Evolutionary conservation across 2,888 invertebrate genomes (phyloP), one percentile per base, ranked within the genome.

Genomic region (Galerucella pusilla): DNA sequence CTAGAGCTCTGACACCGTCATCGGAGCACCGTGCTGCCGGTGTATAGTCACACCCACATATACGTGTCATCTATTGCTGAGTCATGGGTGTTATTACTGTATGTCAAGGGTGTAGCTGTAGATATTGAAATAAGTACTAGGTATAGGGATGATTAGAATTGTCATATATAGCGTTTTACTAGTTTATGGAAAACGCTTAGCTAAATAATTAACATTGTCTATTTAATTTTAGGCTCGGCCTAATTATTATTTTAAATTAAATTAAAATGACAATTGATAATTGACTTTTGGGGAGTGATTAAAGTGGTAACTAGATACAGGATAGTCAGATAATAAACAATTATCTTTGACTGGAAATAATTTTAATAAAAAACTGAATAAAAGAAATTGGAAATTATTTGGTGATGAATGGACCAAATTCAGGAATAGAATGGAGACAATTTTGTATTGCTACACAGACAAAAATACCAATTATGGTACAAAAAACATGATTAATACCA

Each of bases 41-140:
- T 54, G 25, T 52, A 49, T 52, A 67, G 71, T 67, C 71, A 70
- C 70, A 66, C 67, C 67, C 74, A 70, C 75, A 71, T 71, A 67
- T 28, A 45, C 64, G 60, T 67, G 57, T 73, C 80, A 82, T 78
- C 83, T 84, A 84, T 80, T 83, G 85, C 85, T 85, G 86, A 86
- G 77, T 85, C 85, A 85, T 80, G 81, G 80, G 80, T 78, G 82
- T 85, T 85, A 84, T 85, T 86, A 85, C 64, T 20, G 20, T 45
- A 65, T 20, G 64, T 20, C 42, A 20, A 65, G 46, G 64, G 64
- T 42, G 42, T 65, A 65, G 64, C 46, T 42, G 42, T 65, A 65
- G 46, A 80, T 81, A 82, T 57, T 20, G 57, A 57, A 57, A 16
- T 20, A 10, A 57, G 2, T 20, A 20, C 57, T 57, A n/a, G n/a